Evolutionary conservation across 2,797 vertebrate genomes (phyloP).

Genomic region (Sphaeramia orbicularis): DNA sequence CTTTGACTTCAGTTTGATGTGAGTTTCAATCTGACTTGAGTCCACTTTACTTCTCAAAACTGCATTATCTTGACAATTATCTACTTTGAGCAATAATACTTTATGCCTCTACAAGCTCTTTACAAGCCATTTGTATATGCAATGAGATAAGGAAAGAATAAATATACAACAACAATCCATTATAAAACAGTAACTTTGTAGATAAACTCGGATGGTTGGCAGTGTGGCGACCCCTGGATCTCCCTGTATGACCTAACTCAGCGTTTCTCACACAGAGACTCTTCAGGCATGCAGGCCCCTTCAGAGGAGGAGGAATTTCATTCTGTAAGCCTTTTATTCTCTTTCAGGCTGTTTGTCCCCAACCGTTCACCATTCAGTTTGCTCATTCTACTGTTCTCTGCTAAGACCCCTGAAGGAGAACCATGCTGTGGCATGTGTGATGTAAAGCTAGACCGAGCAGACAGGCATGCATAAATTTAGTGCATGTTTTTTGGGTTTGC

Average conservation of each 20-base stretch:
- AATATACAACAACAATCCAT: slow-evolving; percentile 32
- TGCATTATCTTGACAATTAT: slow-evolving; percentile 21
- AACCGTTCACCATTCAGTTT: slow-evolving; percentile 68
- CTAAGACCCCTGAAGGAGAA: slow-evolving; percentile 49
- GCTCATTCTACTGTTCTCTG: slow-evolving; percentile 66
- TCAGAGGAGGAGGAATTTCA: slow-evolving; percentile 64
- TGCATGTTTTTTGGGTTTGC: slow-evolving; percentile 9
- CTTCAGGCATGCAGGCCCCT: slow-evolving; percentile 72
- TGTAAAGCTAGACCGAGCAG: slow-evolving; percentile 25
- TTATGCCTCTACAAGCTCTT: slow-evolving; percentile 25
- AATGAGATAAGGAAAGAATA: slow-evolving; percentile 34
- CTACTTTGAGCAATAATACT: slow-evolving; percentile 7
- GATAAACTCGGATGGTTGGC: slow-evolving; percentile 44
- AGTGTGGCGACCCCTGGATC: slow-evolving; percentile 53
- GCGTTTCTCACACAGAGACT: slow-evolving; percentile 69
- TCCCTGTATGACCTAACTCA: slow-evolving; percentile 65
- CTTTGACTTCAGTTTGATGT: no score
- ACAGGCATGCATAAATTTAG: slow-evolving; percentile 33
- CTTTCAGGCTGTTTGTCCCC: slow-evolving; percentile 70
- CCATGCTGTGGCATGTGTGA: slow-evolving; percentile 44
- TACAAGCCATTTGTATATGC: slow-evolving; percentile 18
- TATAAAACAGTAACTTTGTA: slow-evolving; percentile 26
- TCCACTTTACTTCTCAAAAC: neutral
- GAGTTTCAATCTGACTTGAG: neutral
- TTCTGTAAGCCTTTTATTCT: slow-evolving; percentile 74